Evolutionary conservation across 2,797 vertebrate genomes (phyloP), one percentile per base, ranked within the genome.

Genomic region (Pagetopsis macropterus): DNA sequence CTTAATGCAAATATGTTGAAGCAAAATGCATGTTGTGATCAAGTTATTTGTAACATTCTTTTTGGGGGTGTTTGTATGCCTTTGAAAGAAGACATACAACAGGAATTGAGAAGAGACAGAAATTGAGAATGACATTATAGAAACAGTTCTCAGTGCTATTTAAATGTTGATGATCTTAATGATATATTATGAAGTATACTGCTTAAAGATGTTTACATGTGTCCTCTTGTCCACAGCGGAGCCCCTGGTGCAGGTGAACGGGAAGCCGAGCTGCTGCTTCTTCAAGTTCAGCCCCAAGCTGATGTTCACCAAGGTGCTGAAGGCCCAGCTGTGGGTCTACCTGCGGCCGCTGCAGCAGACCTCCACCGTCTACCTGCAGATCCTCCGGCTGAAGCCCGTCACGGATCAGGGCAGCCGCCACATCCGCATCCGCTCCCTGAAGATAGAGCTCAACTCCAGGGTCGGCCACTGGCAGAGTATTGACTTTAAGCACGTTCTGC

Each of bases 241-340:
- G 89, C 96, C 97, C 0, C 94, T 94, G 73, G 98, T 99, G 85
- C 98, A 98, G 94, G 95, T 98, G 87, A 98, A 99, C 23, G 97
- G 98, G 71, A 98, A 95, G 87, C 98, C 98, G 19, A 96, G 95
- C 89, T 99, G 98, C 92, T 99, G 98, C 92, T 98, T 98, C 93
- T 99, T 99, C 95, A 98, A 99, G 94, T 99, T 99, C 94, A 99
- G 97, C 92, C 97, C 98, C 90, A 99, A 99, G 92, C 92, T 99
- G 85, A 99, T 99, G 97, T 98, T 99, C 94, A 99, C 97, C 84
- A 99, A 99, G 93, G 98, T 99, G 85, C 93, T 99, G 89, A 99
- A 99, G 94, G 98, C 98, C 64, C 97, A 99, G 94, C 94, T 99
- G 56, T 99, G 98, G 98, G 98, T 99, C 54, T 99, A 99, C 93